Evolutionary conservation across 2,113 vertebrate genomes (phyloP), one percentile per base, ranked within the genome.

Genomic region (Gasterosteus nipponicus): DNA sequence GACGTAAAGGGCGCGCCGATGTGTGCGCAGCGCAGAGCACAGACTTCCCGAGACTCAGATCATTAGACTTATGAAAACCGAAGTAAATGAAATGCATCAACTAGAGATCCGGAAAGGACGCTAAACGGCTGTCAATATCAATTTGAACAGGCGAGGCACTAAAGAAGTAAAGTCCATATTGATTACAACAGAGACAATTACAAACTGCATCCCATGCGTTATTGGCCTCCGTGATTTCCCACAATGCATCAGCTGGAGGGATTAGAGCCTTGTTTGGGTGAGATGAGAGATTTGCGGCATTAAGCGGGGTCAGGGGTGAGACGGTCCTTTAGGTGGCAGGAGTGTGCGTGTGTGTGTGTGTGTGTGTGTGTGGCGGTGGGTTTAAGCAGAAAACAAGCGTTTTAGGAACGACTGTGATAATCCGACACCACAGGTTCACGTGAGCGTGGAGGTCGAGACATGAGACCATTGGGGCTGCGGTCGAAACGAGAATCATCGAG

Each of bases 191-290:
- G 8, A n/a, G 69, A 47, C 19, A 33, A 54, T 29, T 19, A 15
- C 42, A n/a, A 38, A 54, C 16, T 16, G n/a, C 31, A 33, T 63
- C 29, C 38, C 69, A 18, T 42, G 16, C 11, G 16, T 47, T 47
- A 58, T 12, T 22, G 14, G 1, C 9, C 22, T 18, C 44, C 59
- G 29, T 3, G 7, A 54, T 49, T 38, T 78, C 86, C 78, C 72
- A 81, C 41, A 77, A 80, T 75, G 59, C 75, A 73, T 39, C 77
- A 33, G 61, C 19, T 47, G 8, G 6, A 41, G 35, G 70, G 82
- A 82, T 88, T 84, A 85, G 47, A 59, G 42, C 33, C 47, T 53
- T 75, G 69, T 84, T 81, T 86, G 81, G 75, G 73, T 79, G 72
- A 75, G 46, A 10, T 26, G 60, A 63, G 70, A 57, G 80, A 76